phyloP scores from a whole-genome alignment of 2,797 vertebrate genomes.

The Artibeus lituratus region DNA sequence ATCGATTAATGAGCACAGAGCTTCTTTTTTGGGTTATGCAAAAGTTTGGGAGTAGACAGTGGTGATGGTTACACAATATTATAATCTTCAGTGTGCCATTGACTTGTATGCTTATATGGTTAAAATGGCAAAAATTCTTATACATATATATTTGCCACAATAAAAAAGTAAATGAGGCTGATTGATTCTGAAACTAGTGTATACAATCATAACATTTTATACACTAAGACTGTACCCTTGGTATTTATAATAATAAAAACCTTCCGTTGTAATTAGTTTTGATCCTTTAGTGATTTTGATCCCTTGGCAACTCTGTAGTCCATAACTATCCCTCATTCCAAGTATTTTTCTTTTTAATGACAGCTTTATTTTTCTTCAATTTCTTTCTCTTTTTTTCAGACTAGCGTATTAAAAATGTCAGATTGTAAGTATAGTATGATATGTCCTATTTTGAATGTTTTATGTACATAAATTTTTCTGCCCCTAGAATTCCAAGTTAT shows the following conservation, averaged over 20 bases:
- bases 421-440: background rate
- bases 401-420: background rate
- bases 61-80: background rate
- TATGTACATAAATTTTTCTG: background rate
- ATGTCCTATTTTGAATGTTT: background rate
- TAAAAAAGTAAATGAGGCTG: conserved; percentile 53
- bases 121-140: background rate
- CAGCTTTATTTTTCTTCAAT: background rate
- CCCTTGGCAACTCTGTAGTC: background rate
- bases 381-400: background rate
- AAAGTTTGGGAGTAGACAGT: background rate
- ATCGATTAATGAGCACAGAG: background rate
- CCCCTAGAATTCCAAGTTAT: background rate
- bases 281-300: background rate
- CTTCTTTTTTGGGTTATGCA: background rate
- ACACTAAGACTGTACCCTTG: background rate
- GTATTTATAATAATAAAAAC: conserved; percentile 39
- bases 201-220: conserved; percentile 34
- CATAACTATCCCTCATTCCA: background rate
- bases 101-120: background rate
- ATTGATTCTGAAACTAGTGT: conserved; percentile 62
- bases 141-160: background rate
- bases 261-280: background rate
- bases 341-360: background rate
- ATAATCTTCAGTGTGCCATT: background rate